Evolutionary conservation across 2,113 vertebrate genomes (phyloP), one percentile per base, ranked within the genome.

Genomic region (Nyctibius bracteatus): DNA sequence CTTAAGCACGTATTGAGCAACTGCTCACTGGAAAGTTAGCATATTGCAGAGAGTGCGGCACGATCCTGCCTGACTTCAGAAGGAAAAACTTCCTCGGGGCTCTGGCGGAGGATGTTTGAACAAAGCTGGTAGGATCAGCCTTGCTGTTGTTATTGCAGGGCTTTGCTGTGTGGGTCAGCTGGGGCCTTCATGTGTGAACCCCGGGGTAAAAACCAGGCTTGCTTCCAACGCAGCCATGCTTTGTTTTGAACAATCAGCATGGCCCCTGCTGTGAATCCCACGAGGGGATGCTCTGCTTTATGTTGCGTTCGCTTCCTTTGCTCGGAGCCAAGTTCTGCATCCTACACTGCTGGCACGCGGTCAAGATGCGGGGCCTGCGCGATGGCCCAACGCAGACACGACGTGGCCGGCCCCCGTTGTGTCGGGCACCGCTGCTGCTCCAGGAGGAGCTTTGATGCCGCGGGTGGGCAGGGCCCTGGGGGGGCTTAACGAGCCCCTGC

Each of bases 1-100:
- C 81, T 90, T 35, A 49, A 79, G 91, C 92, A 95, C 51, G 19
- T 73, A 91, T 54, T 73, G 93, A 90, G 93, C 91, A 90, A 90
- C 90, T 73, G 89, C 93, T 90, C 71, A 8, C 6, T 14, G 92
- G 51, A 54, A 94, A 83, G 88, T 70, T 25, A 70, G 80, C 88
- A 54, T 35, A 57, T 61, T 91, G 84, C 59, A 31, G 55, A 55
- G 70, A 33, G 35, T 1, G 47, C 9, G 33, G 95, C 94, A 95
- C 22, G n/a, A 85, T 85, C 61, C 52, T 65, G 80, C 86, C 78
- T 88, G 92, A 46, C 85, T 95, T 88, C 90, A 80, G 11, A 43
- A 61, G 81, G 49, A 91, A 46, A 80, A 93, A 24, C 49, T 80
- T 93, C 82, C 79, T 91, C 35, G 21, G 8, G 90, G 74, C 91